Base-by-base conservation (phyloP, 2,888 invertebrate species). In the Pemphredon lugubris region DNA sequence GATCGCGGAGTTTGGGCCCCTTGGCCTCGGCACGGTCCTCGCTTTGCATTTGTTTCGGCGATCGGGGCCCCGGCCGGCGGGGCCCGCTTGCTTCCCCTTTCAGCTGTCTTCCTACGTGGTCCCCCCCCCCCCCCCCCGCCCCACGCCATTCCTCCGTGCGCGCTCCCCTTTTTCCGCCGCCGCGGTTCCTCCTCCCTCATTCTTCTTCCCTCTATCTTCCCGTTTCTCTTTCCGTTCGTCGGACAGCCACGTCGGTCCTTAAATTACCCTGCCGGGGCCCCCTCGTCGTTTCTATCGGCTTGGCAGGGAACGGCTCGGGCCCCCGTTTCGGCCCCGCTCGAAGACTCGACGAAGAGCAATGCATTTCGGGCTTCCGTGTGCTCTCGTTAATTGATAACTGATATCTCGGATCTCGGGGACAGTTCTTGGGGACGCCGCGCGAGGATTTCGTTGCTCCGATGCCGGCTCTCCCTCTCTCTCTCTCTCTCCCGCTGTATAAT, bases 1-100 rank as follows among this genome's bases (percentile, higher is more conserved):
- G 77, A 77, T 77, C 77, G 77, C 77, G 72, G 53, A 77, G 55
- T 58, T 26, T 50, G 61, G 45, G 37, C 59, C 58, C 59, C 67
- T n/a, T 39, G 58, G 30, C 58, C 34, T 11, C 39, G 20, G 40
- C 26, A 47, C 57, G 53, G 68, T 77, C 75, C 75, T 74, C 86
- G 83, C 86, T 88, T 88, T 88, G 88, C 88, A 88, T 88, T 88
- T 86, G 85, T 87, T 88, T 86, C 84, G 82, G 82, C 83, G 79
- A 84, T 83, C 83, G 78, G 70, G 3, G 11, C 45, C 51, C 44
- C 47, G 39, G 55, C 57, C 40, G 47, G 58, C 59, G 67, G 65
- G 70, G 73, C 79, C 76, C 71, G 75, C 59, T 81, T 77, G 75
- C 59, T 81, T 77, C 83, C 74, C 81, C 83, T 86, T 87, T 87